Base-by-base conservation (phyloP, 2,888 invertebrate species). In the Gari tellinella region DNA sequence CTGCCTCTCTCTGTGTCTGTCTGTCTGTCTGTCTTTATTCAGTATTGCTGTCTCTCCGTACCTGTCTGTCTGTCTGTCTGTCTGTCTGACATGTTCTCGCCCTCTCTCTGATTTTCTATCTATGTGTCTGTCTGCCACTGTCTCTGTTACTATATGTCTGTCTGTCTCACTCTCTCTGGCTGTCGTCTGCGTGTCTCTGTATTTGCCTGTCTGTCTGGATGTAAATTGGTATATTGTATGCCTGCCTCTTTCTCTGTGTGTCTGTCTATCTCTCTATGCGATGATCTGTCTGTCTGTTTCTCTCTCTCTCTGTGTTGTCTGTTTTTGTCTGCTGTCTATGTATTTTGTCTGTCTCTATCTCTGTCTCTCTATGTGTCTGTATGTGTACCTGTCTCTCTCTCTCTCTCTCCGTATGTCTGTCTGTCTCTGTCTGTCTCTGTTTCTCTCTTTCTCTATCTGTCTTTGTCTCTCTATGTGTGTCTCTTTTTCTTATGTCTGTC, bases 81-180 rank as follows among this genome's bases (percentile, higher is more conserved):
- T 40, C 40, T 40, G 40, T 46, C 46, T 46, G 15, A 14, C 46
- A 14, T 10, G 8, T 17, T 46, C 46, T 46, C 46, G 8, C 46
- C n/a, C 15, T 46, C 15, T 46, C 46, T 46, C 46, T 46, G 14
- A 14, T 17, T 46, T 17, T 46, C 48, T 61, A 45, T 41, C 38
- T 46, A 8, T 46, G 7, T 15, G 14, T 17, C 46, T 7, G 8
- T 7, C 46, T 46, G 7, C n/a, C 46, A 14, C 12, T 46, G 14
- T 15, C 17, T 10, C 46, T 46, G 14, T 15, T 17, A 12, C 40
- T 40, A 8, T 40, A 8, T 40, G 10, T 40, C 40, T 40, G 10
- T 40, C 40, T 40, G 10, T 40, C 40, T 40, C 40, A 12, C 40
- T 40, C 40, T 40, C 40, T 40, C 40, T 40, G 10, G 8, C 40